phyloP scores from a whole-genome alignment of 2,113 vertebrate species.

The Sebastes schlegelii region DNA sequence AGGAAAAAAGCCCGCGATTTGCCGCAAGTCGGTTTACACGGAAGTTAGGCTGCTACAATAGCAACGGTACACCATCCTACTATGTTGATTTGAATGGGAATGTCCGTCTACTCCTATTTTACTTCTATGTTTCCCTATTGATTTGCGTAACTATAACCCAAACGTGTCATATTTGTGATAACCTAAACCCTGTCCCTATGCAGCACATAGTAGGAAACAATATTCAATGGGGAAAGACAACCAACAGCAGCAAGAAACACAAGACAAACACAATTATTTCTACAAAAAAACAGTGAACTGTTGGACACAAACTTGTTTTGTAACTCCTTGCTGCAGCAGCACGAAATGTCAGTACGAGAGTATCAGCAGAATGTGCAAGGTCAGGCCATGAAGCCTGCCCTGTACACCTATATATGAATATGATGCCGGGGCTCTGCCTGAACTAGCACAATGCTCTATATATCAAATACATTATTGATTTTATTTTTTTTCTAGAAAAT shows the following conservation, averaged over 20 bases:
- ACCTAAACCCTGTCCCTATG: not conserved
- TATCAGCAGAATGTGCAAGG: conserved; percentile 9
- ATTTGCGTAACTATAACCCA: not conserved
- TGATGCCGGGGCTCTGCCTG: not conserved
- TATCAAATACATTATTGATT: conserved; percentile 6
- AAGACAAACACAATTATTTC: not conserved
- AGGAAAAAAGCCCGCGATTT: no score
- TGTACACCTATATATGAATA: not conserved
- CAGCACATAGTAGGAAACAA: not conserved
- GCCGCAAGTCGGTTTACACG: no score
- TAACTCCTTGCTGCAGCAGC: not conserved
- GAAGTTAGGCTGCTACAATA: no score
- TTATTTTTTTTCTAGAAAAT: not conserved
- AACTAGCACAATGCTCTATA: not conserved
- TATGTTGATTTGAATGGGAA: no score
- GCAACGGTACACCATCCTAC: no score
- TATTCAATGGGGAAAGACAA: not conserved
- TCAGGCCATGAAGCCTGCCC: not conserved
- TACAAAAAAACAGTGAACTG: not conserved
- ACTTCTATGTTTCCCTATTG: not conserved
- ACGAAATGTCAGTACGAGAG: not conserved
- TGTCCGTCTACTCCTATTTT: no score
- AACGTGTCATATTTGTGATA: no score
- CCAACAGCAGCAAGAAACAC: not conserved
- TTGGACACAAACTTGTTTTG: not conserved